Evolutionary conservation across 2,888 invertebrate genomes (phyloP), one percentile per base, ranked within the genome.

Genomic region (Clostera curtula): DNA sequence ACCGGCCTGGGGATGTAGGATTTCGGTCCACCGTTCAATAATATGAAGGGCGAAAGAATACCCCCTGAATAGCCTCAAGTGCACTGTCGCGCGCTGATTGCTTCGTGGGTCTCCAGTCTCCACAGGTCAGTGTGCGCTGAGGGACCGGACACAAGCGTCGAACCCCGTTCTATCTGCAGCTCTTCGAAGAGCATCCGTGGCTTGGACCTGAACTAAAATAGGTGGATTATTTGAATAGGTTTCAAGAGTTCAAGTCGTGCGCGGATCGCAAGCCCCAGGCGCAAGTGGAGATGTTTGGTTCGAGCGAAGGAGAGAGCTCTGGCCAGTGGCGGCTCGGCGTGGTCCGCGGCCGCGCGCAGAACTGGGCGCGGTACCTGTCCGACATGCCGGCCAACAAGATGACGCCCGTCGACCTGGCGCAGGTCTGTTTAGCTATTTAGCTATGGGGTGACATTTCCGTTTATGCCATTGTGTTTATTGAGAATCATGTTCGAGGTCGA

Each of bases 311-410:
- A n/a, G 36, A 11, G 2, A 33, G 31, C 22, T 24, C 14, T 3
- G 31, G 7, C 24, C 28, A 13, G 19, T 93, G 92, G 89, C 49
- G 56, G 17, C 56, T 72, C 28, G 95, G 94, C 4, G 42, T 73
- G 5, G 67, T 87, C 16, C 86, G 89, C 43, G 92, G 89, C 0
- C 79, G 86, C 20, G 90, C 89, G 2, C 93, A 94, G 75, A 93
- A 93, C 72, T 87, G 92, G 76, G 91, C 92, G 11, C 84, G 93
- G 4, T 79, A 76, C 40, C 76, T 94, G 8, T 87, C 89, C 43
- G 93, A 94, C 60, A 89, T 89, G 49, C 93, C 94, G 2, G 89
- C 93, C 12, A 94, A 94, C 61, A 74, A 85, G 48, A 89, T 93
- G 89, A 92, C 93, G 1, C 94, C 94, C 0, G 85, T 89, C 1